phyloP scores from a whole-genome alignment of 2,888 invertebrate species.

The Trachelus iudaicus region DNA sequence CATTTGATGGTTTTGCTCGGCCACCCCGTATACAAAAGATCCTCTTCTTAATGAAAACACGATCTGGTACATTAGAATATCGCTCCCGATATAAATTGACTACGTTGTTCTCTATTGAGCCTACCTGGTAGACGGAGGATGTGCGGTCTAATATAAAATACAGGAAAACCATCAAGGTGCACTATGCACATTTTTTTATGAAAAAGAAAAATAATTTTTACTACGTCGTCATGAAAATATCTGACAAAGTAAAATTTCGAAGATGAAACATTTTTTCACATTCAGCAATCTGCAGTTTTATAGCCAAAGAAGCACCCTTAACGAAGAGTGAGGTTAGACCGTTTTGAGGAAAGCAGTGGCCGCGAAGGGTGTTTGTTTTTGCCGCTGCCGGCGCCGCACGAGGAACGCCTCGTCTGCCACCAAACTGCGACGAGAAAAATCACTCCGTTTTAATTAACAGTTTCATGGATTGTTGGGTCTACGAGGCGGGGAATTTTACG shows the following conservation, averaged over 20 bases:
- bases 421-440: slow-evolving; percentile 19
- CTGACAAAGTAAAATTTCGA: background rate
- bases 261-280: background rate
- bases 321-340: background rate
- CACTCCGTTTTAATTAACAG: slow-evolving; percentile 18
- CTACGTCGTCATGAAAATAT: background rate
- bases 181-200: background rate
- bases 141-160: background rate
- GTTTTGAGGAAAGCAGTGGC: slow-evolving; percentile 1
- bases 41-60: slow-evolving; percentile 44
- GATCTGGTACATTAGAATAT: slow-evolving; percentile 36
- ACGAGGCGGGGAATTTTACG: slow-evolving; percentile 3
- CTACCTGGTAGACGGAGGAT: background rate
- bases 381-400: background rate
- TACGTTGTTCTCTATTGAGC: background rate
- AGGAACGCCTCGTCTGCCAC: slow-evolving; percentile 17
- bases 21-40: slow-evolving; percentile 40
- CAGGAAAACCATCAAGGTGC: background rate
- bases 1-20: slow-evolving; percentile 39
- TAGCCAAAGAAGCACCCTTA: background rate
- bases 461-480: slow-evolving; percentile 4
- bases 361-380: slow-evolving; percentile 5
- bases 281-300: background rate
- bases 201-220: background rate
- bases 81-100: slow-evolving; percentile 37